Percentiles rank a stretch among this genome's conserved stretches.
Evolutionary conservation across 2,888 invertebrate species (phyloP).

Genomic region (Thereva unica): DNA sequence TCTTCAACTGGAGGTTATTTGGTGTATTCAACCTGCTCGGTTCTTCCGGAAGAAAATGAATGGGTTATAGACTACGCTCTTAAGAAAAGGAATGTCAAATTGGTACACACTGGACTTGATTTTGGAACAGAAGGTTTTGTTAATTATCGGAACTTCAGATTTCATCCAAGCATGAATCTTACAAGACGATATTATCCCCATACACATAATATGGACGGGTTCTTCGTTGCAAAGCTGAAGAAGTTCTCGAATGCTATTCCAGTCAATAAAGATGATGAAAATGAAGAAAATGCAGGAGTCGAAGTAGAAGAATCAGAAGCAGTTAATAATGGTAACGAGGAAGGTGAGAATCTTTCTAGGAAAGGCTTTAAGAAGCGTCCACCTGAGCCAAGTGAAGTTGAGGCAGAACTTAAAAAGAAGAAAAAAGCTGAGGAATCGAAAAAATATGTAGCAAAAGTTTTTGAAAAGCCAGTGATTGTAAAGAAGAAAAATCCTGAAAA

Average conservation of each 20-base stretch:
- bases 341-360: slow-evolving; percentile 42
- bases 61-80: slow-evolving; percentile 95
- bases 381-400: slow-evolving; percentile 47
- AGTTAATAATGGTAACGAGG: slow-evolving; percentile 40
- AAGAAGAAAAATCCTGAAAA: too few species aligned
- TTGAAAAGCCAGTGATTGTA: slow-evolving; percentile 50
- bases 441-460: slow-evolving; percentile 56
- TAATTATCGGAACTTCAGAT: slow-evolving; percentile 81
- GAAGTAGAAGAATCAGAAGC: slow-evolving; percentile 44
- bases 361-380: slow-evolving; percentile 21
- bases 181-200: slow-evolving; percentile 96
- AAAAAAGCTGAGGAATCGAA: slow-evolving; percentile 50
- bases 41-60: slow-evolving; percentile 98
- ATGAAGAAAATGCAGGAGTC: slow-evolving; percentile 47
- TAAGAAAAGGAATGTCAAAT: slow-evolving; percentile 88
- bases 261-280: slow-evolving; percentile 57
- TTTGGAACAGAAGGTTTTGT: slow-evolving; percentile 96
- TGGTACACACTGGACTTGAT: slow-evolving; percentile 90
- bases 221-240: slow-evolving; percentile 97
- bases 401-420: slow-evolving; percentile 52
- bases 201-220: slow-evolving; percentile 98
- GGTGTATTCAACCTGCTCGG: slow-evolving; percentile 98
- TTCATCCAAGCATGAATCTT: slow-evolving; percentile 87
- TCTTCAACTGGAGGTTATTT: slow-evolving; percentile 92
- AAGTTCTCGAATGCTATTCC: slow-evolving; percentile 86